A percentile compares a stretch with the other conserved stretches of the same genome.
These are phyloP conservation scores for Scytalopus superciliaris DNA, from an alignment of 2,113 vertebrate genomes.

Conservation along the genomic window DNA sequence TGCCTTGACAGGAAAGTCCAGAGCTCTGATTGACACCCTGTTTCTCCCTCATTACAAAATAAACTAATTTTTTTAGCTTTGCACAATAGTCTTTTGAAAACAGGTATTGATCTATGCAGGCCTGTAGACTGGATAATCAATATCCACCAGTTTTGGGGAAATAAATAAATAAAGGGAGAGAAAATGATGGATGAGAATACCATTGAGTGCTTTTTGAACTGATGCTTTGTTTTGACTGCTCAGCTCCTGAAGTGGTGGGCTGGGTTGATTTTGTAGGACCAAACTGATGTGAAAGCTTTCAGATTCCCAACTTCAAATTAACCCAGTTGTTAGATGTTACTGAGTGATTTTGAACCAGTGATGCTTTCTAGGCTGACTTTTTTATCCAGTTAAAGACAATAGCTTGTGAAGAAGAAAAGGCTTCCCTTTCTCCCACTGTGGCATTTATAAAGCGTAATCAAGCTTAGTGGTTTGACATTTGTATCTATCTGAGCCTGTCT, in stretches of 20 bases:
- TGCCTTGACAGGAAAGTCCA: conserved; percentile 26
- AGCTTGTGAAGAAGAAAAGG: not conserved
- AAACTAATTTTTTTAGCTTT: conserved; percentile 73
- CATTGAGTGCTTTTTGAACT: conserved; percentile 32
- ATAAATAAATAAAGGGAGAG: conserved; percentile 44
- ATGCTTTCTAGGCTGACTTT: not conserved
- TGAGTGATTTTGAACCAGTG: not conserved
- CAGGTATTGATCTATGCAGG: conserved; percentile 69
- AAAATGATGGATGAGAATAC: conserved; percentile 70
- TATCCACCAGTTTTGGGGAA: conserved; percentile 61
- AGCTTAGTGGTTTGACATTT: conserved; percentile 15
- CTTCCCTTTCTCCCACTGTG: not conserved
- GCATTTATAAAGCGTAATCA: not conserved
- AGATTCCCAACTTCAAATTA: not conserved
- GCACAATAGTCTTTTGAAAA: conserved; percentile 64
- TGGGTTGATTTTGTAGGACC: conserved; percentile 7
- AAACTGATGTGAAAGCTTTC: conserved; percentile 8
- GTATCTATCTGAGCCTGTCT: not conserved
- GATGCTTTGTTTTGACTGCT: conserved; percentile 32
- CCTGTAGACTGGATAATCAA: conserved; percentile 65
- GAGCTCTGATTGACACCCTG: conserved; percentile 56
- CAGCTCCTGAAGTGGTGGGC: conserved; percentile 22
- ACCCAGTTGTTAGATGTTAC: not conserved
- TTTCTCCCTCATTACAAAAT: conserved; percentile 67
- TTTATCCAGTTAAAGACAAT: not conserved